A percentile compares a stretch with the other conserved stretches of the same genome.
Evolutionary conservation across 2,797 vertebrate species (phyloP).

Genomic region (Macrochelys suwanniensis): DNA sequence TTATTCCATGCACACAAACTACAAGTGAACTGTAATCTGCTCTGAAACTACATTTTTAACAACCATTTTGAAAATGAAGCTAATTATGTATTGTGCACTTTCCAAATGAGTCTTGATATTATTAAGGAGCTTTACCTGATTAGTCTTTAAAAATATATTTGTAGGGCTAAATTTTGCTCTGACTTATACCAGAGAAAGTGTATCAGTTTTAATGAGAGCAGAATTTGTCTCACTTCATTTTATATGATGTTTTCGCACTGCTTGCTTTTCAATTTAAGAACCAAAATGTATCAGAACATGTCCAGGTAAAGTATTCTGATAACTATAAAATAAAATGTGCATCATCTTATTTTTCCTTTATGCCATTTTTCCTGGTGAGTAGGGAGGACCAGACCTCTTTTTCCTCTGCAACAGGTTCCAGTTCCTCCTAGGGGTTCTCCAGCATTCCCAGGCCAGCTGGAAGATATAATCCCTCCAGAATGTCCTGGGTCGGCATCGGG

Average conservation of each 20-base stretch:
- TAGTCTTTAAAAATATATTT: slow-evolving; percentile 20
- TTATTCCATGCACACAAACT: not conserved
- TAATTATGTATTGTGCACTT: slow-evolving; percentile 53
- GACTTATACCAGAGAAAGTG: slow-evolving; percentile 20
- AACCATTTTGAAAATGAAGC: not conserved
- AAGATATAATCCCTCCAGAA: too few species aligned
- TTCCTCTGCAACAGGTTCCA: too few species aligned
- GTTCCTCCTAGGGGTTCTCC: too few species aligned
- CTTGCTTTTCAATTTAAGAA: not conserved
- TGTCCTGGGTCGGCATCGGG: too few species aligned
- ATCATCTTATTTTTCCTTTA: too few species aligned
- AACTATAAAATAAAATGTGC: not conserved
- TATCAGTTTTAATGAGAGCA: not conserved
- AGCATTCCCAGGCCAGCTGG: too few species aligned
- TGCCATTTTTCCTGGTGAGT: too few species aligned
- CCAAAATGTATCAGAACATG: not conserved
- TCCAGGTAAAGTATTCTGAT: not conserved
- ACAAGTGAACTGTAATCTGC: not conserved
- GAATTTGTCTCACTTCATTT: not conserved
- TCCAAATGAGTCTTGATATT: slow-evolving; percentile 28
- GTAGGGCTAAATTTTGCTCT: not conserved
- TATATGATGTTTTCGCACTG: not conserved
- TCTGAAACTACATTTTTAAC: slow-evolving; percentile 14
- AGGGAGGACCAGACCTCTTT: too few species aligned
- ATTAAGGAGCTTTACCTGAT: slow-evolving; percentile 26